Evolutionary conservation across 2,113 vertebrate species (phyloP).

Genomic region (Rostratula benghalensis): DNA sequence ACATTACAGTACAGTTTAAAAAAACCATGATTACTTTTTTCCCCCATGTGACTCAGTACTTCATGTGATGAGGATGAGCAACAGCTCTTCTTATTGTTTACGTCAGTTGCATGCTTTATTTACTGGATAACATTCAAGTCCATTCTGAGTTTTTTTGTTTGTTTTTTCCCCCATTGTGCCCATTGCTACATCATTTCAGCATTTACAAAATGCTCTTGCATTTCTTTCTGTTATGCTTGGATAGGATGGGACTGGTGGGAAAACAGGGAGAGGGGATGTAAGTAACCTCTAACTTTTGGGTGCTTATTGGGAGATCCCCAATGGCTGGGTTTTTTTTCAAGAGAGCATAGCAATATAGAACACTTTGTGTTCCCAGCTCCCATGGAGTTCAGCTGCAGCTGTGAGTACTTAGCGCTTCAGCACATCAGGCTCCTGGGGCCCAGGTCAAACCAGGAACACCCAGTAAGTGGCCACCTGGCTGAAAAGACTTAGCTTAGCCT

Average conservation of each 20-base stretch:
- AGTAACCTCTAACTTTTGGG: background rate
- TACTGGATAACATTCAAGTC: background rate
- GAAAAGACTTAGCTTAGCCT: background rate
- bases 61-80: background rate
- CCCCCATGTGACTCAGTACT: background rate
- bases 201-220: background rate
- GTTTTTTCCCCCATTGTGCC: background rate
- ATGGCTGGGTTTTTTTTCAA: background rate
- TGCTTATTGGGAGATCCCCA: background rate
- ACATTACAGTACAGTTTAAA: background rate
- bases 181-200: background rate
- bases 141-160: background rate
- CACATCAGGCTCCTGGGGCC: background rate
- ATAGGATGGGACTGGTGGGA: accelerated
- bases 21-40: background rate
- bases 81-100: background rate
- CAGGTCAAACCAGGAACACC: background rate
- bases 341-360: background rate
- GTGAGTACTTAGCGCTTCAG: background rate
- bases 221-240: background rate
- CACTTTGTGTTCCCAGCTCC: background rate
- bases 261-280: background rate
- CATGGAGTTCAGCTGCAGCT: background rate
- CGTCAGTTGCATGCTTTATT: background rate
- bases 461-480: background rate